Conservation (phyloP, 2,888 invertebrate genomes). For the Barypeithes pellucidus region DNA sequence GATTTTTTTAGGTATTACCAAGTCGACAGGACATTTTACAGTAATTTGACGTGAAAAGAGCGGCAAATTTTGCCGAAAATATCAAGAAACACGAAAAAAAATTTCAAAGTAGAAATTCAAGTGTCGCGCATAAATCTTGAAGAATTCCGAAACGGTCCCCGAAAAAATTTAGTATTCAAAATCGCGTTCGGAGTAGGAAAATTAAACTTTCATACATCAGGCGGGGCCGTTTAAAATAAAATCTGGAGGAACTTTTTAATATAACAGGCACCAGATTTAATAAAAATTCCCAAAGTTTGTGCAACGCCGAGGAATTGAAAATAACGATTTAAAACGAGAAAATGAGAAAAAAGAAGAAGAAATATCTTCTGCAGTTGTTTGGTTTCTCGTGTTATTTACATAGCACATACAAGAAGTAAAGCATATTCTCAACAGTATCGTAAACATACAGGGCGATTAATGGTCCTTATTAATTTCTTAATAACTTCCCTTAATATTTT, state of each 20-base stretch:
- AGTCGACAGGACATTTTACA: not conserved
- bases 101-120: conserved; percentile 19
- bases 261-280: conserved; percentile 52
- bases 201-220: conserved; percentile 52
- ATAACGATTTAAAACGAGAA: conserved; percentile 46
- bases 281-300: conserved; percentile 54
- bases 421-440: too few relatives aligned
- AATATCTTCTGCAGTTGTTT: conserved; percentile 25
- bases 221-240: conserved; percentile 49
- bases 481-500: too few relatives aligned
- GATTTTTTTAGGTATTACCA: too few relatives aligned
- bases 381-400: conserved; percentile 8
- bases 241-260: conserved; percentile 52
- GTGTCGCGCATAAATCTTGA: conserved; percentile 37
- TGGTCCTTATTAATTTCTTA: too few relatives aligned
- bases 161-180: conserved; percentile 50
- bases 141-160: conserved; percentile 34
- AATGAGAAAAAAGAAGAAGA: conserved; percentile 26
- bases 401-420: not conserved
- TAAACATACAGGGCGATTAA: too few relatives aligned
- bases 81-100: not conserved
- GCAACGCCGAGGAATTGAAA: conserved; percentile 42
- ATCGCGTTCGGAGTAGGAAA: conserved; percentile 41
- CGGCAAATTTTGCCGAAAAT: not conserved
- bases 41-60: not conserved